These are phyloP conservation scores for Lissocephala sabroskyi DNA, from an alignment of 2,888 invertebrate genomes.

Conservation along the genomic window DNA sequence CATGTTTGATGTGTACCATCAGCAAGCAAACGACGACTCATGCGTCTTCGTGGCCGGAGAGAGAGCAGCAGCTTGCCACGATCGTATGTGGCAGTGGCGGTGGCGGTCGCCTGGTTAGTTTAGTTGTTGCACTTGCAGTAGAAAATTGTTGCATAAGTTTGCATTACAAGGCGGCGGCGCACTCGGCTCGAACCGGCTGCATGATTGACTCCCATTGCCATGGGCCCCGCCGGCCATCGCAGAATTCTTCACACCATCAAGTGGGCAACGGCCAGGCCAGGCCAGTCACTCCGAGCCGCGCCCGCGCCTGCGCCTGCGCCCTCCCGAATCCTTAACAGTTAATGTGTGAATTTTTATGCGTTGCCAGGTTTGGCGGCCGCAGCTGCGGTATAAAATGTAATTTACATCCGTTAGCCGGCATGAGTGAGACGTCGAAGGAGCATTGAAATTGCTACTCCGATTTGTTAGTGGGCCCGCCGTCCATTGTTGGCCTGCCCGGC, in stretches of 20 bases:
- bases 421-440: constrained; percentile 28
- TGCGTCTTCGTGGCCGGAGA: constrained; percentile 30
- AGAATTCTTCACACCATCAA: constrained; percentile 15
- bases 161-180: constrained; percentile 36
- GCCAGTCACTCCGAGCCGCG: too few species aligned
- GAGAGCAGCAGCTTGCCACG: too few species aligned
- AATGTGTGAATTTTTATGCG: constrained; percentile 65
- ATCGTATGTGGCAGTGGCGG: constrained; percentile 19
- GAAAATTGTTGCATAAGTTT: constrained; percentile 62
- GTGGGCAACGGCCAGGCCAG: neutral
- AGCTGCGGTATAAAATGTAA: constrained; percentile 59
- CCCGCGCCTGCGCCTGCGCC: too few species aligned
- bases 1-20: constrained; percentile 62
- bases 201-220: constrained; percentile 53
- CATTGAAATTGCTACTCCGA: constrained; percentile 45
- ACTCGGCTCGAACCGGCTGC: constrained; percentile 34
- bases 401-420: constrained; percentile 59
- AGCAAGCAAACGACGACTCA: constrained; percentile 41
- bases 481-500: constrained; percentile 1
- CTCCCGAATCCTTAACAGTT: constrained; percentile 65
- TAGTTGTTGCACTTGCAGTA: constrained; percentile 56
- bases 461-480: constrained; percentile 27
- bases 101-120: constrained; percentile 27
- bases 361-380: constrained; percentile 48
- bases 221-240: neutral